Conservation (phyloP, 2,113 vertebrate species). For the Origma solitaria region DNA sequence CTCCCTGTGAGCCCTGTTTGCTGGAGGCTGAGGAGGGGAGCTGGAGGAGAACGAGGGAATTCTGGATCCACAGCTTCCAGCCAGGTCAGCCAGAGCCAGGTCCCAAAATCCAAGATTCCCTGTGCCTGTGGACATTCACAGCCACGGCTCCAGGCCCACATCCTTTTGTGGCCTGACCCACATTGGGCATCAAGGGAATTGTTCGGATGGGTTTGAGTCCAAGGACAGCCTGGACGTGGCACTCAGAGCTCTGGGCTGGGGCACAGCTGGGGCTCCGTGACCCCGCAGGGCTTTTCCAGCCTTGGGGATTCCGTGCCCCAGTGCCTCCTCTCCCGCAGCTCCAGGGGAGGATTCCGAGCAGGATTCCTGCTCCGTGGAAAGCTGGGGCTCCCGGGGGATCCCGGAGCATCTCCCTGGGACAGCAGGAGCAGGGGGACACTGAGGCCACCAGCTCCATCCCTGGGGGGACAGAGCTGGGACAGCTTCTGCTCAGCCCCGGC, state of each 20-base stretch:
- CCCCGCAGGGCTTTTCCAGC: not conserved
- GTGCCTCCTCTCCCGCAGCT: not conserved
- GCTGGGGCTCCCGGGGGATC: too few species aligned
- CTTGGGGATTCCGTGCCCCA: not conserved
- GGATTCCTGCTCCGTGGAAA: not conserved
- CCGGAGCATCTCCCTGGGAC: not conserved
- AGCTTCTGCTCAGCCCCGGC: not conserved
- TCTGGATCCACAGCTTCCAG: not conserved
- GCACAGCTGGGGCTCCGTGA: rapidly evolving
- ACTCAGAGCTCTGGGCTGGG: rapidly evolving
- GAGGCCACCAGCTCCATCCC: rapidly evolving
- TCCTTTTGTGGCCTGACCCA: rapidly evolving
- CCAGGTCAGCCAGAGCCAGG: rapidly evolving
- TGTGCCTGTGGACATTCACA: rapidly evolving
- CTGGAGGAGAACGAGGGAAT: rapidly evolving
- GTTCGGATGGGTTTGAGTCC: rapidly evolving
- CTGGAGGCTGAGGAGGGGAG: not conserved
- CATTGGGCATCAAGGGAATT: rapidly evolving
- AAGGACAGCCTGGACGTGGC: rapidly evolving
- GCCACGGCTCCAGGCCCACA: not conserved
- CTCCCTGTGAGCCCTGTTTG: not conserved
- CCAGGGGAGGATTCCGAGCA: not conserved
- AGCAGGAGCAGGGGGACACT: not conserved
- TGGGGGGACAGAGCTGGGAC: not conserved
- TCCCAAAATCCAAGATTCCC: not conserved